phyloP scores from a whole-genome alignment of 1,140 invertebrate genomes.

The Babylonia areolata region DNA sequence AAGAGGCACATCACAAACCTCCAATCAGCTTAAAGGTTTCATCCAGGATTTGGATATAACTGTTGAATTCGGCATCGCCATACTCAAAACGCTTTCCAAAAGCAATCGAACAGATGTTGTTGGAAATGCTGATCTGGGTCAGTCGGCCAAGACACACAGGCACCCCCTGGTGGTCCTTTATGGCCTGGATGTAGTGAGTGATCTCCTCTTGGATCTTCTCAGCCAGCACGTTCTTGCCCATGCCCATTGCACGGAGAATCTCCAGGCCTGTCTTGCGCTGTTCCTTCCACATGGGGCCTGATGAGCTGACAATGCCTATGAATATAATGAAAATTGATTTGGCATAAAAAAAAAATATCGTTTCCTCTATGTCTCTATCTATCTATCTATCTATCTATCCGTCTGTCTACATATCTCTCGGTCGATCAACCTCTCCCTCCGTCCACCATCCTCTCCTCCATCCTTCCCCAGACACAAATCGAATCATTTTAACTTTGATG shows the following conservation, averaged over 20 bases:
- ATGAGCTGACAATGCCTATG: conserved; percentile 76
- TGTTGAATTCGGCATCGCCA: conserved; percentile 68
- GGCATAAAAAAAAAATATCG: no score
- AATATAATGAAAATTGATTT: neutral
- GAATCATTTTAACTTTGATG: no score
- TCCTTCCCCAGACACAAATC: no score
- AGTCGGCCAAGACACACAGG: conserved; percentile 33
- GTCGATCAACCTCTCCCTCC: no score
- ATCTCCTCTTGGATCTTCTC: conserved; percentile 78
- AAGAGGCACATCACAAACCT: neutral
- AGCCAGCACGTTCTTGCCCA: conserved; percentile 83
- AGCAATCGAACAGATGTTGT: conserved; percentile 52
- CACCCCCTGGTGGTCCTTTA: conserved; percentile 30
- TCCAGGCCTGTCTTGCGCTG: conserved; percentile 85
- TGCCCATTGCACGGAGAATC: conserved; percentile 86
- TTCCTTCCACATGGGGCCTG: conserved; percentile 88
- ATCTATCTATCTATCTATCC: no score
- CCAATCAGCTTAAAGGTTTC: neutral
- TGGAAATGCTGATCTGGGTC: conserved; percentile 40
- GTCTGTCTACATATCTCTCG: no score
- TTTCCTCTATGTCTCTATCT: no score
- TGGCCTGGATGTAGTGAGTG: conserved; percentile 25
- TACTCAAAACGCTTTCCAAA: conserved; percentile 66
- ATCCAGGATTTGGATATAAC: neutral
- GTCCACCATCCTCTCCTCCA: no score